These are phyloP conservation scores for Latrodectus elegans DNA, from an alignment of 2,888 invertebrate species.

Conservation along the genomic window DNA sequence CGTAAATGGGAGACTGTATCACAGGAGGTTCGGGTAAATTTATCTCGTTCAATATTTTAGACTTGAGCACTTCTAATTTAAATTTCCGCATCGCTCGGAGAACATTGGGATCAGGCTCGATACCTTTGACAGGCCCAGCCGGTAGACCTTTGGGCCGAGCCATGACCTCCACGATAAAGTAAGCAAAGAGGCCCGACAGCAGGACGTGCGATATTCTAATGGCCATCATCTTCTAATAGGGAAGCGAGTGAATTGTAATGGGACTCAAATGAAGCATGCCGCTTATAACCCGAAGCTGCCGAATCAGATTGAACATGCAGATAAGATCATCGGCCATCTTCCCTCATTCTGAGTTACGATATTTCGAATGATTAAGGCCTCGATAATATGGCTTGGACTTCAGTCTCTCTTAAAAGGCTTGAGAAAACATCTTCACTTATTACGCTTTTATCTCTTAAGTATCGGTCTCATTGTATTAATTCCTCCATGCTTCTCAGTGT, in stretches of 20 bases:
- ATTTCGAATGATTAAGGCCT: slow-evolving; percentile 23
- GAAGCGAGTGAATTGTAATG: not conserved
- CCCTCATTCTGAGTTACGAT: slow-evolving; percentile 7
- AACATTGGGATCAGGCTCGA: not conserved
- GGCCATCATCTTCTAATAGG: not conserved
- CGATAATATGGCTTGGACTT: slow-evolving; percentile 41
- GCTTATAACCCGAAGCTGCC: not conserved
- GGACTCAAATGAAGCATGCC: not conserved
- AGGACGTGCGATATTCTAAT: not conserved
- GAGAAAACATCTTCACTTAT: not conserved
- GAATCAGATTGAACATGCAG: not conserved
- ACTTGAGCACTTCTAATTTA: not conserved
- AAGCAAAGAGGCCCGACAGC: not conserved
- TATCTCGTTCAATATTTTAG: not conserved
- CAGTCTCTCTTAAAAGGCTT: not conserved
- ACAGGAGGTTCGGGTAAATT: not conserved
- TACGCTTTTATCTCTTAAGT: not conserved
- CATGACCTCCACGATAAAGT: not conserved
- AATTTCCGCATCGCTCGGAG: not conserved
- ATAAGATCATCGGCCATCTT: not conserved
- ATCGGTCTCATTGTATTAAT: no score
- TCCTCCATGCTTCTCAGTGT: no score
- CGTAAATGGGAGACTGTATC: not conserved
- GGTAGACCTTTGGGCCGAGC: not conserved
- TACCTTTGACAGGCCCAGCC: not conserved